Percentiles rank a stretch among this genome's conserved stretches.
These are phyloP conservation scores for Erynnis tages DNA, from an alignment of 2,888 invertebrate species.

Conservation along the genomic window DNA sequence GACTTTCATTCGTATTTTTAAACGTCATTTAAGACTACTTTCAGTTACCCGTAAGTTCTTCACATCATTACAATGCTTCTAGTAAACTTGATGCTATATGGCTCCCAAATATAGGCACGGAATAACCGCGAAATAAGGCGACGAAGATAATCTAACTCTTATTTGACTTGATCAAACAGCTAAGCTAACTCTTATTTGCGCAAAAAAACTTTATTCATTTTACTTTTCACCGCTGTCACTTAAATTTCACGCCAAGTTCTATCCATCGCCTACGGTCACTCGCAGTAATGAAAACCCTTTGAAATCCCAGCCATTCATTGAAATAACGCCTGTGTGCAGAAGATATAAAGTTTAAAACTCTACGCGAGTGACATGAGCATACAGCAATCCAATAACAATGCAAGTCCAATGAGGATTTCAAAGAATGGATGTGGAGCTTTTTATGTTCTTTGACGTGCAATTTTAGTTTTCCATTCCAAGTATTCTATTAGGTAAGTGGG, in stretches of 20 bases:
- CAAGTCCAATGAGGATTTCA: constrained; percentile 23
- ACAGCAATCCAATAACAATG: constrained; percentile 28
- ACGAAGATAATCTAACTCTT: too few relatives aligned
- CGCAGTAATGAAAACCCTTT: constrained; percentile 25
- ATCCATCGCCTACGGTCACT: constrained; percentile 21
- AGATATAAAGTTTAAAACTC: constrained; percentile 20
- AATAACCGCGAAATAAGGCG: too few relatives aligned
- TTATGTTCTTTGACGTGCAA: constrained; percentile 17
- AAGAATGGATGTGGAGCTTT: constrained; percentile 18
- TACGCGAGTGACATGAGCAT: constrained; percentile 12
- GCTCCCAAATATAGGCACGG: too few relatives aligned
- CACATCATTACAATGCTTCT: too few relatives aligned
- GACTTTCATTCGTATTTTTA: too few relatives aligned
- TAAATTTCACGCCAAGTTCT: constrained; percentile 1
- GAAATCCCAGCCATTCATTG: constrained; percentile 8
- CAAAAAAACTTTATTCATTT: too few relatives aligned
- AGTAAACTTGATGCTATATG: too few relatives aligned
- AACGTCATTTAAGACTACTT: too few relatives aligned
- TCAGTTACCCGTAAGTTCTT: too few relatives aligned
- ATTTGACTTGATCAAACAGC: too few relatives aligned
- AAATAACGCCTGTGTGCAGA: constrained; percentile 7
- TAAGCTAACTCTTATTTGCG: too few relatives aligned
- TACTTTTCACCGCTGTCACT: not conserved
- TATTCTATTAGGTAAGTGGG: constrained; percentile 10
- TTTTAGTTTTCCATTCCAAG: constrained; percentile 3